Conservation (phyloP, 2,113 vertebrate species). For the Sinocyclocheilus anophthalmus region DNA sequence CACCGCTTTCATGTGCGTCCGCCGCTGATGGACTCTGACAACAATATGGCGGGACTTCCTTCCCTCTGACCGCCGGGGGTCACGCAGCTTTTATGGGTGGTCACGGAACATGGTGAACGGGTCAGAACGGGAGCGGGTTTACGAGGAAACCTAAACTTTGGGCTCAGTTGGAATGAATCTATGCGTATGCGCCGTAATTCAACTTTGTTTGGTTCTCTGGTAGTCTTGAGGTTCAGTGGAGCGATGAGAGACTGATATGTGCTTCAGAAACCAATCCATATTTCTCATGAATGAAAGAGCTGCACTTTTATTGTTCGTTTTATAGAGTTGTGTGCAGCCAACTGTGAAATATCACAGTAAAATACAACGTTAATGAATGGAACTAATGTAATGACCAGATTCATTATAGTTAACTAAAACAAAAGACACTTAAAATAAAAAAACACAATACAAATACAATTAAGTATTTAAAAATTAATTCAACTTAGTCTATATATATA, state of each 20-base stretch:
- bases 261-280: slow-evolving; percentile 45
- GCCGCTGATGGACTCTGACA: slow-evolving; percentile 82
- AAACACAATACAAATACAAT: too few relatives aligned
- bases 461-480: too few relatives aligned
- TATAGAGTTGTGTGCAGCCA: slow-evolving; percentile 56
- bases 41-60: slow-evolving; percentile 77
- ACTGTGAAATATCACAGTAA: slow-evolving; percentile 59
- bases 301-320: slow-evolving; percentile 50
- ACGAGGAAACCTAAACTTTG: slow-evolving; percentile 70
- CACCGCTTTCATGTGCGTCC: slow-evolving; percentile 77
- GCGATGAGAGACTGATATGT: slow-evolving; percentile 32
- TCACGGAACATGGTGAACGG: slow-evolving; percentile 75
- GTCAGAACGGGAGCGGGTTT: slow-evolving; percentile 73
- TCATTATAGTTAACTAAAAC: too few relatives aligned
- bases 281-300: slow-evolving; percentile 53
- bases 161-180: slow-evolving; percentile 76
- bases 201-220: slow-evolving; percentile 69
- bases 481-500: too few relatives aligned
- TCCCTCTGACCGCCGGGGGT: slow-evolving; percentile 71
- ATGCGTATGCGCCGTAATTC: slow-evolving; percentile 75
- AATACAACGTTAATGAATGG: background rate
- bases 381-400: background rate
- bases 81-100: slow-evolving; percentile 73
- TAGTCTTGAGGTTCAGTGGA: background rate
- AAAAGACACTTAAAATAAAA: too few relatives aligned